Base-by-base conservation (phyloP, 1,140 invertebrate genomes). In the Polyergus mexicanus region DNA sequence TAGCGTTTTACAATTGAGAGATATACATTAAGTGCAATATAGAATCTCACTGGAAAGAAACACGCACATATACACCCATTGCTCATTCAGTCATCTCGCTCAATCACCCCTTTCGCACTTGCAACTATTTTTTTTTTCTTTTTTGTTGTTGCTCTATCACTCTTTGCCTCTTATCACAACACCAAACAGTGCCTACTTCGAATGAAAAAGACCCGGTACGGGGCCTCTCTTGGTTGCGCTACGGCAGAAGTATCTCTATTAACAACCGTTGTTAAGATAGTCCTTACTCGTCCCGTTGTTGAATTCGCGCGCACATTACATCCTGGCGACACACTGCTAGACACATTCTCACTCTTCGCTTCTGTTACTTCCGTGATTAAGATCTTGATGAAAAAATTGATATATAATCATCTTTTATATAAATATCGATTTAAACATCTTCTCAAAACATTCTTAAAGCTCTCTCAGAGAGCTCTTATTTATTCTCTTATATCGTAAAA, bases 131-230 rank as follows among this genome's bases (percentile, higher is more conserved):
- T 51, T 81, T 75, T 63, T 78, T 78, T 51, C 41, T 75, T 56
- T 51, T 41, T 86, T 86, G 68, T 68, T 65, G 51, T 88, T 90
- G 86, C 88, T 90, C 87, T 92, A 90, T 85, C 83, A 89, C 84
- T 51, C 47, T 89, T 91, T 88, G 91, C 86, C 90, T 89, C 91
- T 91, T 92, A 90, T 90, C 88, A 86, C 85, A 89, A 90, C 89
- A 90, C 81, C 88, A 89, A 89, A 89, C 88, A 83, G 87, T 90
- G 89, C 71, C 81, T 47, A 56, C 77, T 85, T 75, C 75, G 65
- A 89, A 90, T 85, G 35, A 89, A 87, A 89, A 84, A 47, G 41
- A 35, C 19, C 76, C 81, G 44, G 8, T 41, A 47, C 4, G 25
- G 38, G 28, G 41, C 54, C 35, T 51, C 5, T 51, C 78, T 75